phyloP scores from a whole-genome alignment of 2,888 invertebrate genomes.

The Epinotia brunnichana region DNA sequence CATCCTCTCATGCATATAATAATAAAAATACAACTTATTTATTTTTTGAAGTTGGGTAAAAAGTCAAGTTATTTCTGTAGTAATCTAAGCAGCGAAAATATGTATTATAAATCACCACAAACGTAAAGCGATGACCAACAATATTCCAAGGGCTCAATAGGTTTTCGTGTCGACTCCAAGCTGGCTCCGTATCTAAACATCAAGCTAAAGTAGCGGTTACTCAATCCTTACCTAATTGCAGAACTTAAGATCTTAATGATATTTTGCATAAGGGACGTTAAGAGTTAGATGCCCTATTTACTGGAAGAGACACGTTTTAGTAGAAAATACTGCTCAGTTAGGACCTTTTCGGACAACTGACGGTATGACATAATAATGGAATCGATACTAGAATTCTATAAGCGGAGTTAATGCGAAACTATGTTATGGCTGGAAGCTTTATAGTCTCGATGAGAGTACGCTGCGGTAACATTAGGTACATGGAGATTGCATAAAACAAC shows the following conservation, averaged over 20 bases:
- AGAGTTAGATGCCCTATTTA: not conserved
- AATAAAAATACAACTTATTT: too few relatives aligned
- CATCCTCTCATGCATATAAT: too few relatives aligned
- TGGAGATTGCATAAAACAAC: constrained; percentile 24
- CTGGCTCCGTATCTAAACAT: constrained; percentile 16
- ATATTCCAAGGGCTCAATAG: not conserved
- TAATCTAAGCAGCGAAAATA: too few relatives aligned
- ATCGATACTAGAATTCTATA: constrained; percentile 25
- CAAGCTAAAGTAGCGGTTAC: constrained; percentile 18
- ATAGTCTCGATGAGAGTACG: constrained; percentile 14
- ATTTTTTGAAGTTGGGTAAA: too few relatives aligned
- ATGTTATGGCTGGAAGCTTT: constrained; percentile 22
- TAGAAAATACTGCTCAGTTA: not conserved
- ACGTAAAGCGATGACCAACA: not conserved
- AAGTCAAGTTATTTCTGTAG: too few relatives aligned
- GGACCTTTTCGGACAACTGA: not conserved
- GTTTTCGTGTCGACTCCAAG: not conserved
- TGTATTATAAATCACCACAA: not conserved
- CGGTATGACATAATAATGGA: constrained; percentile 38
- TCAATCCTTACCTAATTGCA: constrained; percentile 40
- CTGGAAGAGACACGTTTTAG: not conserved
- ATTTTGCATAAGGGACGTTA: constrained; percentile 42
- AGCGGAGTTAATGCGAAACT: constrained; percentile 20
- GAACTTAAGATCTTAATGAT: constrained; percentile 38
- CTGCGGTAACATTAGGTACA: constrained; percentile 26